These are phyloP conservation scores for Troides oblongomaculatus DNA, from an alignment of 2,888 invertebrate species.

Conservation along the genomic window DNA sequence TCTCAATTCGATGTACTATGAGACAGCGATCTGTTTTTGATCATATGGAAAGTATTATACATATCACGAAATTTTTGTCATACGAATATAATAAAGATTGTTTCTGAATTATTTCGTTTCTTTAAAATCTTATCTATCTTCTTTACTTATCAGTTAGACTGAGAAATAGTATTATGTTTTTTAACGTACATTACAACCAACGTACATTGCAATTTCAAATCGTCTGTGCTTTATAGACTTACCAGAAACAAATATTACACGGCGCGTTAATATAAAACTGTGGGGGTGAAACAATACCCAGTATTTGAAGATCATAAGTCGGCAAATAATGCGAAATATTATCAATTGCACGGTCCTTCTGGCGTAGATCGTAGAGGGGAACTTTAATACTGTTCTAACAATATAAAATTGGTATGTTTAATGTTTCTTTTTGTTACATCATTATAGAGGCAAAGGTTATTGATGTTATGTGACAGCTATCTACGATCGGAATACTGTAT, in stretches of 20 bases:
- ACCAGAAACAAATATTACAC: slow-evolving; percentile 36
- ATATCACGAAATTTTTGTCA: no score
- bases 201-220: background rate
- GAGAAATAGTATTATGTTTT: background rate
- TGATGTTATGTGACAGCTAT: background rate
- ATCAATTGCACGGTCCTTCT: slow-evolving; percentile 65
- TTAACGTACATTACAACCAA: background rate
- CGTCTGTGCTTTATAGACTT: slow-evolving; percentile 26
- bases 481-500: no score
- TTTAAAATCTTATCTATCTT: no score
- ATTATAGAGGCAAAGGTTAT: background rate
- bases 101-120: no score
- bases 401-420: background rate
- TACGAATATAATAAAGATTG: no score
- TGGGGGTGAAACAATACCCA: slow-evolving; percentile 51
- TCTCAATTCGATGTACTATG: no score
- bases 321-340: slow-evolving; percentile 69
- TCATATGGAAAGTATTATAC: no score
- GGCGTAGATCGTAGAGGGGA: slow-evolving; percentile 34
- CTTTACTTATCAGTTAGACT: no score
- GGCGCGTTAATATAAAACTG: slow-evolving; percentile 45
- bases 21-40: no score
- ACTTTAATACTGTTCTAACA: background rate
- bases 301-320: slow-evolving; percentile 49
- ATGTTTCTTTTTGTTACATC: background rate